Percentiles rank a stretch among this genome's conserved stretches.
Evolutionary conservation across 2,113 vertebrate species (phyloP).

Genomic region (Scophthalmus maximus): DNA sequence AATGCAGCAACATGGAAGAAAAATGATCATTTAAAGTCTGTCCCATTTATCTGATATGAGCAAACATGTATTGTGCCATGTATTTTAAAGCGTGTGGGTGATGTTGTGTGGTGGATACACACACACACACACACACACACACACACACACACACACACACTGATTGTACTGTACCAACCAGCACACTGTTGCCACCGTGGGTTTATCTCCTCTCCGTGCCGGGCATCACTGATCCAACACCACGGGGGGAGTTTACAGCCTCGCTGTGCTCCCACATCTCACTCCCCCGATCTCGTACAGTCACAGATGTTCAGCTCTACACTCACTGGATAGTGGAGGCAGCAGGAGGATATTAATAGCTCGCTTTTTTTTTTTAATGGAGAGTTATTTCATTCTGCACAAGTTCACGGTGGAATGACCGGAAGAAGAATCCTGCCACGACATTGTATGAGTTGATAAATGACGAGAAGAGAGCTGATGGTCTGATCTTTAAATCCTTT

Average conservation of each 20-base stretch:
- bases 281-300: conserved; percentile 13
- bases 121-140: too few relatives aligned
- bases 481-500: not conserved
- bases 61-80: not conserved
- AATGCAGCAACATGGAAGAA: not conserved
- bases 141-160: too few relatives aligned
- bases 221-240: conserved; percentile 16
- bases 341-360: conserved; percentile 42
- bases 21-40: too few relatives aligned
- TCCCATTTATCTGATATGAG: too few relatives aligned
- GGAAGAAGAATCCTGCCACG: not conserved
- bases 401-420: conserved; percentile 24
- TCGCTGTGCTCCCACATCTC: conserved; percentile 50
- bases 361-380: conserved; percentile 23
- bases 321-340: conserved; percentile 27
- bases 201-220: conserved; percentile 14
- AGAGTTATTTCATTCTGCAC: conserved; percentile 14
- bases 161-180: not conserved
- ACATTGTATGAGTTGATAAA: too few relatives aligned
- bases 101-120: not conserved
- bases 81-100: not conserved
- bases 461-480: not conserved
- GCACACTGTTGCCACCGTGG: not conserved
- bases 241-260: conserved; percentile 40
- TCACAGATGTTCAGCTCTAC: conserved; percentile 54